Conservation (phyloP, 2,797 vertebrate species). For the Sebastes diaconus region DNA sequence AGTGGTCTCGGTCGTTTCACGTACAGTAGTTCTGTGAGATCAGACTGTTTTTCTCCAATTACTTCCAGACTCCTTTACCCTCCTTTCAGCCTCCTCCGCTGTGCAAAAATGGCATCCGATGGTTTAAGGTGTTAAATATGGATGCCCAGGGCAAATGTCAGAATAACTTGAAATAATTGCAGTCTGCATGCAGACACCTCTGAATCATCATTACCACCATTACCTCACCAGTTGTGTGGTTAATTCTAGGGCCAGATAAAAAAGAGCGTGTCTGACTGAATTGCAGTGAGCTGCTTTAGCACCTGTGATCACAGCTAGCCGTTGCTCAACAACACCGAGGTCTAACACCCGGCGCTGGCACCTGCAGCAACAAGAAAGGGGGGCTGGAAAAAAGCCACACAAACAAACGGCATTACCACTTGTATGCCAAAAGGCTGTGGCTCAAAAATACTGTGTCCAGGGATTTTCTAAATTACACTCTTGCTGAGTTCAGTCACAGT, state of each 20-base stretch:
- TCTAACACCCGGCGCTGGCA: conserved; percentile 46
- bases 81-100: not conserved
- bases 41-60: not conserved
- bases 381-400: not conserved
- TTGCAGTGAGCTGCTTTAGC: conserved; percentile 41
- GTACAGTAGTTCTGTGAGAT: not conserved
- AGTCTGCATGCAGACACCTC: conserved; percentile 20
- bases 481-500: conserved; percentile 58
- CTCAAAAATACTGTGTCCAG: conserved; percentile 38
- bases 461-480: conserved; percentile 56
- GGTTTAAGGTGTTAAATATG: conserved; percentile 45
- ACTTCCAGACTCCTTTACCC: not conserved
- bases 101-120: conserved; percentile 25
- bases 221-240: conserved; percentile 14
- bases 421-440: conserved; percentile 18
- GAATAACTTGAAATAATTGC: conserved; percentile 48
- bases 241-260: conserved; percentile 34
- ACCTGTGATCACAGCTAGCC: conserved; percentile 59
- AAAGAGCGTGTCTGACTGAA: conserved; percentile 10
- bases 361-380: conserved; percentile 5
- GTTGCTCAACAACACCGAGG: conserved; percentile 38
- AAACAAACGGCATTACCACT: conserved; percentile 29
- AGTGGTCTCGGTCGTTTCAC: not conserved
- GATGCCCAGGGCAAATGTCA: conserved; percentile 39
- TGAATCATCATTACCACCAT: conserved; percentile 16